Evolutionary conservation across 92 coral and sea anemone genomes (phyloP).

Genomic region (Desmophyllum pertusum): DNA sequence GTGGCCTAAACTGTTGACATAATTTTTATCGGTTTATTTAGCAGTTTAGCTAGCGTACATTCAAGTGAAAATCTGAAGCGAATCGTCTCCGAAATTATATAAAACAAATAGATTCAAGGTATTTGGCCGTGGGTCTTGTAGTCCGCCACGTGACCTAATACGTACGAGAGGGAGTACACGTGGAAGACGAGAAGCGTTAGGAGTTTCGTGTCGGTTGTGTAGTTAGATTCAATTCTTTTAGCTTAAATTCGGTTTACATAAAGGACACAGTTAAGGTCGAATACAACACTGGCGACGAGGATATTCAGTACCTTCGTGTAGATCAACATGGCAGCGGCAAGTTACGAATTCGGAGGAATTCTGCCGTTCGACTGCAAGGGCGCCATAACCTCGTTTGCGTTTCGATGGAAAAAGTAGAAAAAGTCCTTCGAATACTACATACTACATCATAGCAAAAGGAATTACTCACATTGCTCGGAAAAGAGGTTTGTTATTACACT

Average conservation of each 20-base stretch:
- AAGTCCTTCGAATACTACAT: background rate
- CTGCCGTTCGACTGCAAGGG: conserved; percentile 4
- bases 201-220: background rate
- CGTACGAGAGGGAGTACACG: background rate
- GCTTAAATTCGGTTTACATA: background rate
- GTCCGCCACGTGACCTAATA: background rate
- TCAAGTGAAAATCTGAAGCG: too few species aligned
- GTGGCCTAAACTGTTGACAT: too few species aligned
- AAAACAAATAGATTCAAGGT: too few species aligned
- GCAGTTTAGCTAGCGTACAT: too few species aligned
- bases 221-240: background rate
- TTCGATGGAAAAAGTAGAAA: background rate
- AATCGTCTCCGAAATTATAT: too few species aligned
- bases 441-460: too few species aligned
- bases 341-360: conserved; percentile 12
- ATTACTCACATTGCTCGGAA: background rate
- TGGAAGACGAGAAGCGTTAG: background rate
- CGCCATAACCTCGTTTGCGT: conserved; percentile 2
- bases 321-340: conserved; percentile 7
- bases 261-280: too few species aligned
- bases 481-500: background rate
- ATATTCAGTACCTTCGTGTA: background rate
- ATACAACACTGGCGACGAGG: conserved; percentile 14
- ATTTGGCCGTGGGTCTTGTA: too few species aligned
- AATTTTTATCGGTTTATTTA: too few species aligned